Conservation (phyloP, 2,888 invertebrate species). For the Exephanes ischioxanthus region DNA sequence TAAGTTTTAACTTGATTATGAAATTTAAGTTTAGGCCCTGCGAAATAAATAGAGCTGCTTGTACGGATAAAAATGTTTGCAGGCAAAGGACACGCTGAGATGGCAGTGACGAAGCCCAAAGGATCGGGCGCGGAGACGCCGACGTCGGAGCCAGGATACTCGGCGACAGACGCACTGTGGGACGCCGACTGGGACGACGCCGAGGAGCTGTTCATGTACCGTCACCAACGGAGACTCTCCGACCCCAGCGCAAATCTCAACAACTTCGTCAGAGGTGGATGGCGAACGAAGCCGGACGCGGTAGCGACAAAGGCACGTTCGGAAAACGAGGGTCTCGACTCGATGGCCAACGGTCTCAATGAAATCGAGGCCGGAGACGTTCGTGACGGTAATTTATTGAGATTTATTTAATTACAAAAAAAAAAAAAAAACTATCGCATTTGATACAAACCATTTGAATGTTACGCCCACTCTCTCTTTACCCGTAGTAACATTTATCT, state of each 20-base stretch:
- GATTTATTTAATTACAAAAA: conserved; percentile 26
- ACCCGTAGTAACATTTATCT: conserved; percentile 8
- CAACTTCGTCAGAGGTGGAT: conserved; percentile 93
- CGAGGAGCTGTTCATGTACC: conserved; percentile 93
- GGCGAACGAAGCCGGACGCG: conserved; percentile 89
- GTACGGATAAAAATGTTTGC: conserved; percentile 10
- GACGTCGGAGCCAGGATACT: conserved; percentile 95
- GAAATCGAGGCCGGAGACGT: conserved; percentile 98
- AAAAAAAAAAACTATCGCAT: neutral
- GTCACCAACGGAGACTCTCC: conserved; percentile 94
- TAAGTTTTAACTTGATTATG: too few relatives aligned
- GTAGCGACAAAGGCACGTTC: conserved; percentile 90
- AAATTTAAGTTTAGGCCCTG: too few relatives aligned
- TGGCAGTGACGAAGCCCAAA: conserved; percentile 97
- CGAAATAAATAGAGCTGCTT: neutral
- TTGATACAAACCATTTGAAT: neutral
- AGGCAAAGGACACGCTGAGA: conserved; percentile 97
- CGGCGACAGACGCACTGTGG: conserved; percentile 93
- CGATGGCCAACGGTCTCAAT: conserved; percentile 92
- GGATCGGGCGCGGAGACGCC: conserved; percentile 98
- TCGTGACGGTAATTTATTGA: conserved; percentile 90
- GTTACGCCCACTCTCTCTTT: neutral
- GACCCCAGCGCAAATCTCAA: conserved; percentile 97
- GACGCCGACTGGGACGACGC: conserved; percentile 96
- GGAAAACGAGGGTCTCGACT: conserved; percentile 96